Percentiles rank a stretch among this genome's conserved stretches.
phyloP scores from a whole-genome alignment of 2,797 vertebrate genomes.

The Lagocephalus sceleratus region DNA sequence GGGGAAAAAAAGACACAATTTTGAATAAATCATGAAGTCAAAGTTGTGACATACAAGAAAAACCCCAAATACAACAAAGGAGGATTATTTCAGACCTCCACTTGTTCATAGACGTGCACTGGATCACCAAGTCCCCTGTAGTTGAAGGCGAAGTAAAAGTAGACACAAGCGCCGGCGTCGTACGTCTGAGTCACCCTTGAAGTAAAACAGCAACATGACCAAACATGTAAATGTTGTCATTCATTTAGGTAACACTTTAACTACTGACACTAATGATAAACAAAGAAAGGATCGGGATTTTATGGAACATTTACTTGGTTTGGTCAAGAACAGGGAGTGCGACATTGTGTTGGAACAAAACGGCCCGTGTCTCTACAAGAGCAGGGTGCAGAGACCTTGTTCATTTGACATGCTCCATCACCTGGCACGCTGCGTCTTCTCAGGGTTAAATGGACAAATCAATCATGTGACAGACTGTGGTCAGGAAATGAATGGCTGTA shows the following conservation, averaged over 20 bases:
- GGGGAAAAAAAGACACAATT: neutral
- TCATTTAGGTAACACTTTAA: constrained; percentile 25
- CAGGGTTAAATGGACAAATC: constrained; percentile 80
- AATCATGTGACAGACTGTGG: constrained; percentile 76
- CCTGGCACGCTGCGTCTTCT: constrained; percentile 67
- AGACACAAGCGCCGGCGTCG: constrained; percentile 93
- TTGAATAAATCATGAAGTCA: constrained; percentile 10
- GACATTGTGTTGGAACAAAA: constrained; percentile 10
- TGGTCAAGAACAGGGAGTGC: neutral
- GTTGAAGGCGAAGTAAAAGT: constrained; percentile 99
- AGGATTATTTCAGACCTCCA: constrained; percentile 83
- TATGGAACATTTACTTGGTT: neutral
- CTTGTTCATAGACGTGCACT: constrained; percentile 89
- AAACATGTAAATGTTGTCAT: constrained; percentile 30
- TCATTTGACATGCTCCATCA: constrained; percentile 71
- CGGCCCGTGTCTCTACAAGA: constrained; percentile 34
- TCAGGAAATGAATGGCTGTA: constrained; percentile 75
- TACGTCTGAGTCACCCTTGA: constrained; percentile 97
- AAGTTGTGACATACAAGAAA: constrained; percentile 1
- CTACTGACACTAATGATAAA: constrained; percentile 4
- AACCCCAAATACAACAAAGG: neutral
- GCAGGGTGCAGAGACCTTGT: constrained; percentile 60
- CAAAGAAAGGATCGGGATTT: constrained; percentile 6
- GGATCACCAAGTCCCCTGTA: constrained; percentile 96
- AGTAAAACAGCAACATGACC: constrained; percentile 20